phyloP scores from a whole-genome alignment of 2,888 invertebrate genomes.

The Disparrhopalites patrizii region DNA sequence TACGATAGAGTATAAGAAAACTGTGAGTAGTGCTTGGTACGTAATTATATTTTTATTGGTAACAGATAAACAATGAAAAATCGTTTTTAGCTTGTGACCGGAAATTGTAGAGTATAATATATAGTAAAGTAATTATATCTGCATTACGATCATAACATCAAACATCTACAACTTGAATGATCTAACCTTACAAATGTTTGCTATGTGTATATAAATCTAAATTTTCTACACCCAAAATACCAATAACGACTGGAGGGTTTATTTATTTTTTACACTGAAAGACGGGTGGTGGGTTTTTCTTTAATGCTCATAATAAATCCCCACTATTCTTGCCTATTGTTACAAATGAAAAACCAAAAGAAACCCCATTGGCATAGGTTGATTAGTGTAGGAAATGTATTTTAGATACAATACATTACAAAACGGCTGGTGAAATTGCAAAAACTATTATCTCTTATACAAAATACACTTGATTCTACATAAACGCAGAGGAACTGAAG shows the following conservation, averaged over 20 bases:
- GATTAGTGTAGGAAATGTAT: neutral
- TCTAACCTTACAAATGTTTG: too few relatives aligned
- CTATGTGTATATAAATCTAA: too few relatives aligned
- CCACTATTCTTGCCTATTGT: too few relatives aligned
- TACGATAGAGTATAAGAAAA: neutral
- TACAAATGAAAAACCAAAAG: neutral
- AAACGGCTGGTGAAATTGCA: neutral
- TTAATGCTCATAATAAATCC: conserved; percentile 2
- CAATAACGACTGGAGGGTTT: too few relatives aligned
- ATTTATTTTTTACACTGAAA: conserved; percentile 15
- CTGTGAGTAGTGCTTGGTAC: neutral
- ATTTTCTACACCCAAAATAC: too few relatives aligned
- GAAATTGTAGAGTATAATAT: too few relatives aligned
- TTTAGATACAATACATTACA: neutral
- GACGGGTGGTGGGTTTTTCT: conserved; percentile 3
- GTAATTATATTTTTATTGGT: conserved; percentile 3
- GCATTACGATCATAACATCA: too few relatives aligned
- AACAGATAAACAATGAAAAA: conserved; percentile 7
- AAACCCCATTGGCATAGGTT: neutral
- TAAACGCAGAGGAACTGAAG: too few relatives aligned
- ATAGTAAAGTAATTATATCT: too few relatives aligned
- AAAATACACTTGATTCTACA: too few relatives aligned
- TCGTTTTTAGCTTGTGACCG: neutral
- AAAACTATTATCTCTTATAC: too few relatives aligned
- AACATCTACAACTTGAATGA: too few relatives aligned